phyloP scores from a whole-genome alignment of 2,797 vertebrate species.

The Pangasius macronema region DNA sequence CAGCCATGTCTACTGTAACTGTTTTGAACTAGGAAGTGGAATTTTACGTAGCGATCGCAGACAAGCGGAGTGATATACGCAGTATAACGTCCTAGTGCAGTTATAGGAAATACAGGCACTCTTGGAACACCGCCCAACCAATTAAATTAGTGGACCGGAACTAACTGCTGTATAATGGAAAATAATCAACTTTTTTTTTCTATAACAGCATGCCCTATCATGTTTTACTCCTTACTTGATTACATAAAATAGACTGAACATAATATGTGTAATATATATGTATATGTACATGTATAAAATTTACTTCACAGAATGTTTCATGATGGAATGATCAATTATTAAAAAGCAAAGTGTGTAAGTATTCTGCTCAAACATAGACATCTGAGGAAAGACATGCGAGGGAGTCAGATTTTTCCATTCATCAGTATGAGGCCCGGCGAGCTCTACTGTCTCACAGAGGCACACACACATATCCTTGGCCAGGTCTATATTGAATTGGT shows the following conservation, averaged over 20 bases:
- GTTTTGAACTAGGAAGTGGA: neutral
- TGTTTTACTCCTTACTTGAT: neutral
- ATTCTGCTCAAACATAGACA: slow-evolving; percentile 24
- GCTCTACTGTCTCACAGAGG: slow-evolving; percentile 17
- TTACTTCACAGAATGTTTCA: neutral
- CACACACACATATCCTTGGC: slow-evolving; percentile 5
- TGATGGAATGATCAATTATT: neutral
- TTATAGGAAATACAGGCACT: neutral
- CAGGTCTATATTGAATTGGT: slow-evolving; percentile 40
- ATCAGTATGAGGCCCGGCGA: slow-evolving; percentile 23
- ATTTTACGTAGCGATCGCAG: neutral
- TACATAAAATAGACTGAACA: neutral
- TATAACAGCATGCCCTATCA: neutral
- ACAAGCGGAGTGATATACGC: neutral
- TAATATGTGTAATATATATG: neutral
- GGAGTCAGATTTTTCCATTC: slow-evolving; percentile 22
- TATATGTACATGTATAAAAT: neutral
- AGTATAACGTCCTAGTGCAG: neutral
- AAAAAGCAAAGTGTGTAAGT: neutral
- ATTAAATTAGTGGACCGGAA: neutral
- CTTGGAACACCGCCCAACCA: neutral
- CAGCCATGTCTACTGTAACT: neutral
- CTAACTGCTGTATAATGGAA: neutral
- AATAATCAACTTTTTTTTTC: neutral
- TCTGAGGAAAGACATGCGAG: neutral